A percentile compares a stretch with the other conserved stretches of the same genome.
phyloP scores from a whole-genome alignment of 2,113 vertebrate species.

The Marmota monax region DNA sequence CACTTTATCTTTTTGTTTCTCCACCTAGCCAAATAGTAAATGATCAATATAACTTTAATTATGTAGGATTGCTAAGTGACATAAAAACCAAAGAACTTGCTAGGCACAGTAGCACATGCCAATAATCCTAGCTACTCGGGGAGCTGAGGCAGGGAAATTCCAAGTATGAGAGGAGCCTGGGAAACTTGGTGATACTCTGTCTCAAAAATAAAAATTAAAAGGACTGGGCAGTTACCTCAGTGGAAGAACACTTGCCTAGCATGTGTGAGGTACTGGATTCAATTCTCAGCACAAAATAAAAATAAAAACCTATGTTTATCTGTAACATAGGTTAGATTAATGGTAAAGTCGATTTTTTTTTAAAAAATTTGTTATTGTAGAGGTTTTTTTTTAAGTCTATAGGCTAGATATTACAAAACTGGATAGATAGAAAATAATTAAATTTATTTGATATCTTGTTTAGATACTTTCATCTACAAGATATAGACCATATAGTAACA shows the following conservation, averaged over 20 bases:
- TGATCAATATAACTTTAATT: background rate
- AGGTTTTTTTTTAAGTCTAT: background rate
- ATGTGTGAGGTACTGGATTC: background rate
- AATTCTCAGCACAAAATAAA: background rate
- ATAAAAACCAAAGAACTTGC: background rate
- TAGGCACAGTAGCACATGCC: too few relatives aligned
- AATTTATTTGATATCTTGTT: background rate
- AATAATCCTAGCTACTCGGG: too few relatives aligned
- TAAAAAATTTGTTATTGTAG: background rate
- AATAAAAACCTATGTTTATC: background rate
- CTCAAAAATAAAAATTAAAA: background rate
- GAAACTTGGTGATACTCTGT: background rate
- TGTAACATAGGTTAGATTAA: background rate
- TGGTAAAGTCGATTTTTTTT: background rate
- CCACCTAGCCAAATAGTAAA: background rate
- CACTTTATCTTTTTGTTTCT: slow-evolving; percentile 14
- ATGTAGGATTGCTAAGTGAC: background rate
- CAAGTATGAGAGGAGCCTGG: too few relatives aligned
- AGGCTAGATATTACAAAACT: background rate
- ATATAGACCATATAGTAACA: background rate
- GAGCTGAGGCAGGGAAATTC: too few relatives aligned
- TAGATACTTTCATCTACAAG: background rate
- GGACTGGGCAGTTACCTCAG: background rate
- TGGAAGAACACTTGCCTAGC: background rate
- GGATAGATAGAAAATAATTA: background rate